Evolutionary conservation across 2,797 vertebrate species (phyloP), one percentile per base, ranked within the genome.

Genomic region (Acestrorhynchus altus): DNA sequence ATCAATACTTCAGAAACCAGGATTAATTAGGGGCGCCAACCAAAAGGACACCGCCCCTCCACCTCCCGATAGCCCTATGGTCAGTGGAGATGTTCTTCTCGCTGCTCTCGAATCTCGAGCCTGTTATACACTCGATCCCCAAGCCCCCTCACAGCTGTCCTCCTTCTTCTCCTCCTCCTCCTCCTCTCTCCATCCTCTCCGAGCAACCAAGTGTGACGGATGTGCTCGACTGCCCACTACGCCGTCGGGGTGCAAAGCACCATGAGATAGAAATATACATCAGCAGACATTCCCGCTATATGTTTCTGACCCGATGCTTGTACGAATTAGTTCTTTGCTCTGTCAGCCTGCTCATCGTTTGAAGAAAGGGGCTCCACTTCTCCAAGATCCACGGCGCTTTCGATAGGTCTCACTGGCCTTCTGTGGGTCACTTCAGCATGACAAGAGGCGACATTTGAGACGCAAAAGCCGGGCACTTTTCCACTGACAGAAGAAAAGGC

Each of bases 251-350:
- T 85, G 83, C 85, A 89, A 85, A 87, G 88, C 87, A 81, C 85
- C 76, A 87, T 87, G 86, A 88, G 89, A 91, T 86, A 87, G 91
- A 87, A 86, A 89, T 88, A 89, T 90, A 87, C 86, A 84, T 88
- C 85, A 84, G 86, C 87, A 88, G 83, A 88, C 81, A 77, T 81
- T 85, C 88, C 85, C 84, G 86, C 86, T 87, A 86, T 85, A 86
- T 85, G 26, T 15, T 84, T 87, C 87, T 89, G 88, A 92, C 87
- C 89, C 86, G 84, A 28, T 49, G 78, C 86, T 90, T 92, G 89
- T 90, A 88, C 88, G 89, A 87, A 90, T 89, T 87, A 83, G 83
- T 83, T 87, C 86, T 89, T 85, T 83, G 86, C 80, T 85, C 87
- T 86, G 86, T 89, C 88, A 87, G 80, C 4, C 46, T 76, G 49